These are phyloP conservation scores for Hyperoodon ampullatus DNA, from an alignment of 2,113 vertebrate genomes.

Conservation along the genomic window DNA sequence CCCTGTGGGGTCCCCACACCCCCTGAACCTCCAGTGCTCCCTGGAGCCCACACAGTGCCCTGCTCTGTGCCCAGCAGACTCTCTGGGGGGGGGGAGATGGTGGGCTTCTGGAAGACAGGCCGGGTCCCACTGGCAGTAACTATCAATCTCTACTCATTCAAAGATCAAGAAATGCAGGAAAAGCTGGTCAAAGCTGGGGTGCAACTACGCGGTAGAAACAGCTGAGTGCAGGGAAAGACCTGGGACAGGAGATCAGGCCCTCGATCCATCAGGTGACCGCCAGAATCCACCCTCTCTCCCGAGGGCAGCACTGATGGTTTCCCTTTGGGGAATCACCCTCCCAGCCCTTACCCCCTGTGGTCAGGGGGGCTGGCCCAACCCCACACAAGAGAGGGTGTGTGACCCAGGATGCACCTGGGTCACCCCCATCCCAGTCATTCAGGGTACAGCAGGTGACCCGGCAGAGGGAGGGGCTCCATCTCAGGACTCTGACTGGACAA, in stretches of 20 bases:
- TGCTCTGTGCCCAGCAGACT: background rate
- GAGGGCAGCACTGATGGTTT: background rate
- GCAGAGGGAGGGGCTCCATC: background rate
- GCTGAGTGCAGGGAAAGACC: background rate
- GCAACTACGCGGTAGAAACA: fast-evolving
- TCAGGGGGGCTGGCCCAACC: background rate
- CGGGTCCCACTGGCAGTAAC: fast-evolving
- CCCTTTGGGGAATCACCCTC: background rate
- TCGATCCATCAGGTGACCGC: fast-evolving
- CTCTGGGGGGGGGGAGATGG: fast-evolving
- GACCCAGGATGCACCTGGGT: background rate
- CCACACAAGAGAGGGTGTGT: background rate
- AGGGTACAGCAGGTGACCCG: background rate
- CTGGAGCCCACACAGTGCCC: background rate
- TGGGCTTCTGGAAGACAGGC: background rate
- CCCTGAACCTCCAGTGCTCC: fast-evolving
- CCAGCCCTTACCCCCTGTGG: background rate
- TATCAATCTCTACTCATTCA: fast-evolving
- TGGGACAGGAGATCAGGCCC: background rate
- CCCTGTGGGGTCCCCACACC: background rate
- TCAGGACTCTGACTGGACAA: background rate
- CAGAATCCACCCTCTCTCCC: background rate
- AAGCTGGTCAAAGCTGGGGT: background rate
- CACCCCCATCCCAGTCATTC: background rate
- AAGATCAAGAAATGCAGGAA: fast-evolving